Percentiles rank a stretch among this genome's conserved stretches.
phyloP scores from a whole-genome alignment of 1,140 invertebrate species.

The Octopus bimaculoides region DNA sequence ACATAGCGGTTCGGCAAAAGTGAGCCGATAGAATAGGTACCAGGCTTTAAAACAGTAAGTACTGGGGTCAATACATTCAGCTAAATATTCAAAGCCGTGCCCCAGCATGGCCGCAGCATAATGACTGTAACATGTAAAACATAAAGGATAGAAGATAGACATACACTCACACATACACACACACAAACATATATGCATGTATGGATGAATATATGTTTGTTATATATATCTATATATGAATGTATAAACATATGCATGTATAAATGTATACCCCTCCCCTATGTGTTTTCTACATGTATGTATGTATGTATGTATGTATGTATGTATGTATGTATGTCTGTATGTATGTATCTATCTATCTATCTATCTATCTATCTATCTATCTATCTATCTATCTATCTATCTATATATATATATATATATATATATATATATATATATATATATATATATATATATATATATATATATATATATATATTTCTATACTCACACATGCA shows the following conservation, averaged over 20 bases:
- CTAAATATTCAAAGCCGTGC: no score
- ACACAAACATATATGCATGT: neutral
- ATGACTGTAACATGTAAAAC: no score
- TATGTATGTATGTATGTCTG: neutral
- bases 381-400: neutral
- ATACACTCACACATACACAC: neutral
- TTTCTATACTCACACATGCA: neutral
- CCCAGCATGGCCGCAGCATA: no score
- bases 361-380: neutral
- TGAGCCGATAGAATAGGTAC: no score
- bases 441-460: neutral
- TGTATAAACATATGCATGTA: neutral
- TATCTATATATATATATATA: neutral
- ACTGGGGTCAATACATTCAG: no score
- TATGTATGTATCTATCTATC: neutral
- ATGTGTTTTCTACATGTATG: neutral
- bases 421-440: neutral
- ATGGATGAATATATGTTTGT: neutral
- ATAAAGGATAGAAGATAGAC: neutral
- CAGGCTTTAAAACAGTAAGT: no score
- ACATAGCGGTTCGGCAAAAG: no score
- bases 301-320: neutral
- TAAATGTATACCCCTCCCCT: neutral
- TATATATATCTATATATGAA: neutral
- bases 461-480: conserved; percentile 4